phyloP scores from a whole-genome alignment of 2,888 invertebrate species.

The Biston stratarius region DNA sequence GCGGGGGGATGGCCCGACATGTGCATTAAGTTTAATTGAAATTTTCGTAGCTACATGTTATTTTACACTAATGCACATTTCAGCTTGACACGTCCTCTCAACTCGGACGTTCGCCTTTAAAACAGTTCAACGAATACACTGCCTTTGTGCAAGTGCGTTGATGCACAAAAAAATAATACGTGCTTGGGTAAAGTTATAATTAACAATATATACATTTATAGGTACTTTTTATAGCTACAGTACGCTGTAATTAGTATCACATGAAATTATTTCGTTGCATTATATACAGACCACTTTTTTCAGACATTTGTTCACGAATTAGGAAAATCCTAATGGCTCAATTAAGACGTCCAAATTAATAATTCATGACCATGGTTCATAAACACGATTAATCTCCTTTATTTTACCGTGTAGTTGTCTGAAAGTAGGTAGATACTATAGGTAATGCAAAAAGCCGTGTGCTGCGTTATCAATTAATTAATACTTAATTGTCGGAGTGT shows the following conservation, averaged over 20 bases:
- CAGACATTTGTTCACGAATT: slow-evolving; percentile 21
- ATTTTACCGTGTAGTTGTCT: slow-evolving; percentile 13
- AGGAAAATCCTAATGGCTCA: slow-evolving; percentile 36
- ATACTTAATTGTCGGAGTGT: slow-evolving; percentile 52
- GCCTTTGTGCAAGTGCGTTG: slow-evolving; percentile 16
- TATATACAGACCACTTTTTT: slow-evolving; percentile 10
- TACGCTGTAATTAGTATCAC: slow-evolving; percentile 16
- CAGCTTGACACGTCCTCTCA: slow-evolving; percentile 57
- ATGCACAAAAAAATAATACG: slow-evolving; percentile 26
- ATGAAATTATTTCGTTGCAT: slow-evolving; percentile 12
- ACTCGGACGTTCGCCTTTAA: slow-evolving; percentile 55
- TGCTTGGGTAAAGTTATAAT: slow-evolving; percentile 29
- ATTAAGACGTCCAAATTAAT: slow-evolving; percentile 31
- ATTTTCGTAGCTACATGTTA: slow-evolving; percentile 79
- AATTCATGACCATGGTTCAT: slow-evolving; percentile 31
- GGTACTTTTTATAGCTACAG: slow-evolving; percentile 5
- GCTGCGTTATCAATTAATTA: slow-evolving; percentile 41
- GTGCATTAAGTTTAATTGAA: slow-evolving; percentile 82
- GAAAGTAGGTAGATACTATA: slow-evolving; percentile 11
- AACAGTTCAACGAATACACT: slow-evolving; percentile 51
- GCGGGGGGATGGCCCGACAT: slow-evolving; percentile 56
- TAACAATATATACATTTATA: slow-evolving; percentile 13
- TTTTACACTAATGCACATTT: slow-evolving; percentile 78
- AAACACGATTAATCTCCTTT: slow-evolving; percentile 26
- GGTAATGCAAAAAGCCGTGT: slow-evolving; percentile 31